Evolutionary conservation across 2,888 invertebrate genomes (phyloP).

Genomic region (Andrena camellia): DNA sequence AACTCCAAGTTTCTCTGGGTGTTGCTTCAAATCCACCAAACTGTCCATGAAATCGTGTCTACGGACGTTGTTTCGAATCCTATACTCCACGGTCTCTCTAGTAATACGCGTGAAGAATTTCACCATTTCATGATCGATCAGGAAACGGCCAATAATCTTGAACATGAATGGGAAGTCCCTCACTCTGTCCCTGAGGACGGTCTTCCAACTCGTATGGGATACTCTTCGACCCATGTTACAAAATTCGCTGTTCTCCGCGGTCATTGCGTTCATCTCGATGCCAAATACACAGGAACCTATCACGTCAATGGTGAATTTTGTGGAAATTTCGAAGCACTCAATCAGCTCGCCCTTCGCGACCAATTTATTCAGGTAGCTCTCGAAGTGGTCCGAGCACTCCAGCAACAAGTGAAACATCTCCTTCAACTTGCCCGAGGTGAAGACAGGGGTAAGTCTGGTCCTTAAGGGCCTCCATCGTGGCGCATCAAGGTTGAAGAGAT

Average conservation of each 20-base stretch:
- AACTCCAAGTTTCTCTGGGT: conserved; percentile 63
- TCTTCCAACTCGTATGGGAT: conserved; percentile 65
- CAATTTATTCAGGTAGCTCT: conserved; percentile 72
- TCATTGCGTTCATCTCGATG: conserved; percentile 83
- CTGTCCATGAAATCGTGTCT: conserved; percentile 87
- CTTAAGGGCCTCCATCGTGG: conserved; percentile 85
- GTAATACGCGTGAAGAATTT: conserved; percentile 86
- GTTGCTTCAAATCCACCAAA: conserved; percentile 86
- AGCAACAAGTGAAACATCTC: conserved; percentile 84
- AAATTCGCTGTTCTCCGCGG: conserved; percentile 82
- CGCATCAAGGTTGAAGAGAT: conserved; percentile 82
- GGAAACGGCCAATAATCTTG: conserved; percentile 44
- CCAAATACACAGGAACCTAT: conserved; percentile 85
- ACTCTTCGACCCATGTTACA: conserved; percentile 81
- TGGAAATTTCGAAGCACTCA: conserved; percentile 79
- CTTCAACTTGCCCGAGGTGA: conserved; percentile 86
- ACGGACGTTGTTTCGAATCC: conserved; percentile 85
- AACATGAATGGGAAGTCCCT: conserved; percentile 63
- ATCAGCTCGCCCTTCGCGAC: conserved; percentile 63
- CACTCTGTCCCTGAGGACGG: conserved; percentile 62
- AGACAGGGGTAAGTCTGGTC: conserved; percentile 84
- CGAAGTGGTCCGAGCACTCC: conserved; percentile 81
- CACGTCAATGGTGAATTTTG: conserved; percentile 85
- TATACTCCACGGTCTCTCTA: conserved; percentile 85
- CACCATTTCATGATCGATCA: conserved; percentile 68